These are phyloP conservation scores for Microtus montanus DNA, from an alignment of 2,113 vertebrate genomes.

Conservation along the genomic window DNA sequence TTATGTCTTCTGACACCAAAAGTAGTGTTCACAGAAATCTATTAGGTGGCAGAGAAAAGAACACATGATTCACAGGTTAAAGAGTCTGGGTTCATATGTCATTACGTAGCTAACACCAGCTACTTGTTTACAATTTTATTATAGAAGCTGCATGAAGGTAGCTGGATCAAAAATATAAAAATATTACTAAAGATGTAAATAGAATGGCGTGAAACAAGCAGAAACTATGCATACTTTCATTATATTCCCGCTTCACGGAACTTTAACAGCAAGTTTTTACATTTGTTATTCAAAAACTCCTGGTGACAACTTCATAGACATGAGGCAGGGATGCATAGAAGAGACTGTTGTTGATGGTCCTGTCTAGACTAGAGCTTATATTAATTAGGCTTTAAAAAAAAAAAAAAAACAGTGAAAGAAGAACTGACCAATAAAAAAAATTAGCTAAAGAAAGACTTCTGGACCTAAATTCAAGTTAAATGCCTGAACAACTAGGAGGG, in stretches of 20 bases:
- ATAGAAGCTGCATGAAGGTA: neutral
- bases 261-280: neutral
- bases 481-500: neutral
- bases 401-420: conserved; percentile 65
- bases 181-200: conserved; percentile 11
- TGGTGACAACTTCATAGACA: neutral
- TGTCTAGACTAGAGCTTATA: conserved; percentile 59
- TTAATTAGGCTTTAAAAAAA: conserved; percentile 63
- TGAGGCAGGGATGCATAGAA: neutral
- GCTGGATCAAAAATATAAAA: conserved; percentile 8
- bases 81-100: neutral
- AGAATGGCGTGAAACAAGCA: neutral
- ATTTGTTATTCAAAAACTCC: neutral
- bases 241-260: neutral
- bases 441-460: conserved; percentile 46
- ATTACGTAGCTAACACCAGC: neutral
- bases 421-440: conserved; percentile 64
- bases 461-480: conserved; percentile 48
- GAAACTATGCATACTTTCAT: neutral
- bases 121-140: neutral
- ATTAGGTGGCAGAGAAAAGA: neutral
- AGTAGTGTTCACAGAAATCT: neutral
- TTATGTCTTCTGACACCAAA: conserved; percentile 49
- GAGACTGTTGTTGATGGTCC: neutral
- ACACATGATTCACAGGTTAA: neutral